Percentiles rank a stretch among this genome's conserved stretches.
phyloP scores from a whole-genome alignment of 2,113 vertebrate species.

The Puma concolor region DNA sequence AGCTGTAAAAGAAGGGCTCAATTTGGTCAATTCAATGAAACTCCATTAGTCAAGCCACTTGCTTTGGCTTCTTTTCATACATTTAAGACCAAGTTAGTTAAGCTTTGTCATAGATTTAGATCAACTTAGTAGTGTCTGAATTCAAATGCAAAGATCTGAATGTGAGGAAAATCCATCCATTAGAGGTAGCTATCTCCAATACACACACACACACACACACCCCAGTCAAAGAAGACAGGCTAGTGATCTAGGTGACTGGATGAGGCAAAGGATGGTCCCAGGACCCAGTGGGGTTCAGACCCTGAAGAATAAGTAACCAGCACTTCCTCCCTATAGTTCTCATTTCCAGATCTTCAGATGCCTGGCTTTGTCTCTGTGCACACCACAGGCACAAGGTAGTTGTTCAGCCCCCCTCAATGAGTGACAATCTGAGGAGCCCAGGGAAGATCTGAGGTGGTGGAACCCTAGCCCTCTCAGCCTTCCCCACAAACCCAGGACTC shows the following conservation, averaged over 20 bases:
- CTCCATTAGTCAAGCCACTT: not conserved
- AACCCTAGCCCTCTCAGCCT: not conserved
- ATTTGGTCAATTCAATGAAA: not conserved
- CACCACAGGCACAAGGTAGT: not conserved
- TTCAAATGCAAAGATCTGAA: constrained; percentile 3
- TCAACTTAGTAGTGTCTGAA: not conserved
- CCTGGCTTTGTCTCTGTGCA: not conserved
- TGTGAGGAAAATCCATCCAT: constrained; percentile 30
- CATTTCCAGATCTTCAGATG: not conserved
- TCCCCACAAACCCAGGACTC: not conserved
- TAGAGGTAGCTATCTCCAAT: not conserved
- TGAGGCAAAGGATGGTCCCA: not conserved
- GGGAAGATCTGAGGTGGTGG: not conserved
- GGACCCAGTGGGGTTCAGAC: not conserved
- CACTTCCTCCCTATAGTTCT: not conserved
- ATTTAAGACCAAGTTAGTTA: constrained; percentile 22
- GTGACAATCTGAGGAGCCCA: not conserved
- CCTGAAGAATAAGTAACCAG: not conserved
- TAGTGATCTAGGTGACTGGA: not conserved
- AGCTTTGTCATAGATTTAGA: constrained; percentile 26
- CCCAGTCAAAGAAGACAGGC: not conserved
- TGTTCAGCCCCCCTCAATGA: not conserved
- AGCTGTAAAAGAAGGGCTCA: not conserved
- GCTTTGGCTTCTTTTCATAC: constrained; percentile 34
- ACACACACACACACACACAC: not conserved